Conservation (phyloP, 2,797 vertebrate species). For the Kryptolebias ocellatus region DNA sequence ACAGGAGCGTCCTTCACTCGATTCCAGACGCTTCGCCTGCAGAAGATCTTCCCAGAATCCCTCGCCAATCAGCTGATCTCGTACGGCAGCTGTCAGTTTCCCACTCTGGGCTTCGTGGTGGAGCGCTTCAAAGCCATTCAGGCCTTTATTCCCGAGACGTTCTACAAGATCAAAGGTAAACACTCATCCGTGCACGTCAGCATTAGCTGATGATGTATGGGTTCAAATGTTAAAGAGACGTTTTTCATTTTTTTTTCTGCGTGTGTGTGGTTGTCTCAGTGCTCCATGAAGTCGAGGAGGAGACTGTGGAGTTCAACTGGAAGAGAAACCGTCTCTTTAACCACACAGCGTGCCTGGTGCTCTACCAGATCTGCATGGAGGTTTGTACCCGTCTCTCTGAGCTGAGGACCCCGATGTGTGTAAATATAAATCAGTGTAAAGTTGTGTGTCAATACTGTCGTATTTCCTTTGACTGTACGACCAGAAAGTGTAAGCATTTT, state of each 20-base stretch:
- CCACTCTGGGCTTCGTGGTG: slow-evolving; percentile 96
- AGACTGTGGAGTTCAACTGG: slow-evolving; percentile 91
- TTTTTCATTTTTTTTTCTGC: slow-evolving; percentile 1
- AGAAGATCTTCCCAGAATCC: slow-evolving; percentile 90
- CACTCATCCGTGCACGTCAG: neutral
- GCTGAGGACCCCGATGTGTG: neutral
- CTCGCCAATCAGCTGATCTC: slow-evolving; percentile 97
- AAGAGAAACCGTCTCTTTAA: slow-evolving; percentile 95
- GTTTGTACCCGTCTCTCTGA: slow-evolving; percentile 66
- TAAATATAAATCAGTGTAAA: neutral
- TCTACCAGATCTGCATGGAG: slow-evolving; percentile 99
- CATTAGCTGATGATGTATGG: neutral
- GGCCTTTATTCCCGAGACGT: slow-evolving; percentile 93
- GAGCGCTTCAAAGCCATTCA: slow-evolving; percentile 99
- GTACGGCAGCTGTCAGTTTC: slow-evolving; percentile 98
- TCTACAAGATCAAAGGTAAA: slow-evolving; percentile 96
- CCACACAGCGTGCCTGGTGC: slow-evolving; percentile 95
- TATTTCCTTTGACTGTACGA: too few relatives aligned
- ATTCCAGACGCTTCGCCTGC: slow-evolving; percentile 94
- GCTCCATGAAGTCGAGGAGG: slow-evolving; percentile 88
- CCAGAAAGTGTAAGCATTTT: too few relatives aligned
- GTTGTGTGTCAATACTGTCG: too few relatives aligned
- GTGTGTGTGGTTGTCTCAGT: slow-evolving; percentile 74
- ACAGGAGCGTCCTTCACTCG: slow-evolving; percentile 96
- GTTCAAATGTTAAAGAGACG: neutral